Evolutionary conservation across 2,113 vertebrate species (phyloP), one percentile per base, ranked within the genome.

Genomic region (Odocoileus virginianus): DNA sequence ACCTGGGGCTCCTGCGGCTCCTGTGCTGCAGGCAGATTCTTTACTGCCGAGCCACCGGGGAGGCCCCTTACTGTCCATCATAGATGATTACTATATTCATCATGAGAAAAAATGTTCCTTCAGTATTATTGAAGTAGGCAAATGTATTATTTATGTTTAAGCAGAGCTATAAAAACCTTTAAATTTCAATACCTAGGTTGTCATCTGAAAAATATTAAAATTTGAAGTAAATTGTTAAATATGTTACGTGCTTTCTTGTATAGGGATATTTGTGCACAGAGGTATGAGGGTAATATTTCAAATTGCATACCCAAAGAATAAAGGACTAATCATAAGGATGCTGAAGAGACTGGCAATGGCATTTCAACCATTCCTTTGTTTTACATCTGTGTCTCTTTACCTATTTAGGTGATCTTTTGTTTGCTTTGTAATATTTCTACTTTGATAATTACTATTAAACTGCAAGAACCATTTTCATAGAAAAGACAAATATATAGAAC

Each of bases 81-180:
- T 2, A 55, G 64, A 25, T 86, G 74, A 87, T 16, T 58, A 94
- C 27, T 55, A 47, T 83, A 50, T 78, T 98, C 52, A 91, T 79
- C 54, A 78, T 60, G 47, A 96, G 92, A 82, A 94, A 96, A 98
- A 47, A 55, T 2, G 36, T 93, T 45, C 79, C 67, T 76, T 23
- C 6, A 12, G 11, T 78, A 76, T 30, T 88, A 96, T 27, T 27
- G 52, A 89, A 89, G 83, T 27, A 47, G 71, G 85, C 28, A 95
- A 92, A 91, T 76, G 43, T 55, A 91, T 76, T 54, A 81, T 86
- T 98, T 94, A 45, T 52, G 47, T 97, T 97, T 96, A 97, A 97
- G 67, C 12, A 95, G 40, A 67, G 19, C 50, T 16, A 17, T 52
- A 67, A 95, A 91, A 23, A 61, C 52, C 47, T 91, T 78, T 50